Conservation (phyloP, 1,140 invertebrate genomes). For the Pogonomyrmex barbatus region DNA sequence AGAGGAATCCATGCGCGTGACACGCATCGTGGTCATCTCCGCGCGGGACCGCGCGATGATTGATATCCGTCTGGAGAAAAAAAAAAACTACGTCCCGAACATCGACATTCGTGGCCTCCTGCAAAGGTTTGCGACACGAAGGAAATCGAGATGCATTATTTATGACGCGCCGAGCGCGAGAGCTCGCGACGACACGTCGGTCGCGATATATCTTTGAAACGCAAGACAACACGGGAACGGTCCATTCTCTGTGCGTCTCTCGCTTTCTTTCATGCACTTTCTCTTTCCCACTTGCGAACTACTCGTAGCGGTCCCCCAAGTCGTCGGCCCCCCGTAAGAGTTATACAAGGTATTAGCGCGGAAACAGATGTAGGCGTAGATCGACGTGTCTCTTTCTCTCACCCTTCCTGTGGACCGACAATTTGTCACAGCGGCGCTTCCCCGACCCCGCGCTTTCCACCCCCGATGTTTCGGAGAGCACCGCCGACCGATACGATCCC, state of each 20-base stretch:
- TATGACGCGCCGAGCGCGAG: constrained; percentile 20
- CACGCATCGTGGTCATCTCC: constrained; percentile 15
- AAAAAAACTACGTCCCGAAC: not conserved
- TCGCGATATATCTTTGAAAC: constrained; percentile 64
- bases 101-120: not conserved
- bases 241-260: not conserved
- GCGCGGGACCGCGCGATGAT: constrained; percentile 7
- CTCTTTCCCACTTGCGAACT: constrained; percentile 29
- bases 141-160: constrained; percentile 41
- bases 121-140: not conserved
- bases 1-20: not conserved
- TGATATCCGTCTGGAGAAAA: not conserved
- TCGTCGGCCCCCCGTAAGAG: constrained; percentile 73
- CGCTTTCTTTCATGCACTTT: not conserved
- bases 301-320: constrained; percentile 50
- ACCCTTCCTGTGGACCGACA: constrained; percentile 79
- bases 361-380: constrained; percentile 82
- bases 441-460: constrained; percentile 45
- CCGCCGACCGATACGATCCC: constrained; percentile 77
- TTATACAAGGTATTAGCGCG: constrained; percentile 81
- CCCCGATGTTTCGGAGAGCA: constrained; percentile 42
- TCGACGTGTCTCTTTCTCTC: constrained; percentile 71
- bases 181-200: constrained; percentile 15
- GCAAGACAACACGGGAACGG: constrained; percentile 2
- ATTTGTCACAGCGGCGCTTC: constrained; percentile 81